Percentiles rank a stretch among this genome's conserved stretches.
phyloP scores from a whole-genome alignment of 2,113 vertebrate species.

The Proteles cristata region DNA sequence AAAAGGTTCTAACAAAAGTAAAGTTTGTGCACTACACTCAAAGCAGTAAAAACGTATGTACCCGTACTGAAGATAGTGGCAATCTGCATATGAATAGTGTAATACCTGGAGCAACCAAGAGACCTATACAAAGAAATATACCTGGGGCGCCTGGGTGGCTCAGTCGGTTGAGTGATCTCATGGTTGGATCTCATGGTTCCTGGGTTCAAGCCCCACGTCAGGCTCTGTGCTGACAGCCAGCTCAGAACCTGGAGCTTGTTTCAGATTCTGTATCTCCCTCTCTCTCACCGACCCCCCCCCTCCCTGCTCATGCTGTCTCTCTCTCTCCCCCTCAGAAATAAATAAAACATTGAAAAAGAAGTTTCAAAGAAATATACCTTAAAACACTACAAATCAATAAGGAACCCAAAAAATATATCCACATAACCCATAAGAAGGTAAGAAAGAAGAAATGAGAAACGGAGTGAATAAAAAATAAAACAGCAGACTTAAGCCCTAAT shows the following conservation, averaged over 20 bases:
- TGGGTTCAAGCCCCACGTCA: no score
- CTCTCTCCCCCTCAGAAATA: no score
- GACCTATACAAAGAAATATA: conserved; percentile 16
- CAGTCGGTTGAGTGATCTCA: no score
- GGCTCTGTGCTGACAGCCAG: no score
- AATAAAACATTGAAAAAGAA: no score
- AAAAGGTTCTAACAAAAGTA: neutral
- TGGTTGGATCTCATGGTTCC: no score
- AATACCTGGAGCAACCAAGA: neutral
- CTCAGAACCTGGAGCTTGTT: no score
- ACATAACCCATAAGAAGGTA: neutral
- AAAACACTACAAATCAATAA: conserved; percentile 49
- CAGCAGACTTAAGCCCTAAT: neutral
- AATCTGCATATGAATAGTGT: conserved; percentile 14
- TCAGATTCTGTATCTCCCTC: no score
- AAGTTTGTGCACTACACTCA: conserved; percentile 27
- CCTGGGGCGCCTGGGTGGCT: neutral
- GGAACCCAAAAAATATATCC: conserved; percentile 23
- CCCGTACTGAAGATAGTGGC: neutral
- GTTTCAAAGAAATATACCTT: neutral
- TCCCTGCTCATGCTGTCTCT: no score
- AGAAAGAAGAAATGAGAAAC: neutral
- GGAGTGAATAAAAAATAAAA: neutral
- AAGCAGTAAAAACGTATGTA: neutral
- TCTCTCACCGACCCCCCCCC: no score